phyloP scores from a whole-genome alignment of 1,140 invertebrate genomes.

The Pomacea maculata region DNA sequence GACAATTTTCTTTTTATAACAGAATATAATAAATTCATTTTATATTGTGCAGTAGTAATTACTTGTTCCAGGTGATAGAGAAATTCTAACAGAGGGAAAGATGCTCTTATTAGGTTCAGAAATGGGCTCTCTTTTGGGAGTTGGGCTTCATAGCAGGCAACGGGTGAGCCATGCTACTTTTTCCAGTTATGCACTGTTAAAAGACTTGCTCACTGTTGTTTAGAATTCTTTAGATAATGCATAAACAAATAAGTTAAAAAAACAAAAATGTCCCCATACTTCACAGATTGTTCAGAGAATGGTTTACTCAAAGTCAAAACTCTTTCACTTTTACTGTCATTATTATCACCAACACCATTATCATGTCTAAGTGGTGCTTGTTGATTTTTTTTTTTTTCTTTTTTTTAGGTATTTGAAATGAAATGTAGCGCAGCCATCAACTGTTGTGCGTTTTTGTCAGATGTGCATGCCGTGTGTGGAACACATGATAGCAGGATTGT shows the following conservation, averaged over 20 bases:
- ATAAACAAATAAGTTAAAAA: background rate
- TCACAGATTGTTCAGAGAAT: background rate
- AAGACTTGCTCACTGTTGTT: background rate
- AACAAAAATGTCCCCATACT: background rate
- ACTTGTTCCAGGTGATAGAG: slow-evolving; percentile 66
- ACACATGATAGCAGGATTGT: slow-evolving; percentile 64
- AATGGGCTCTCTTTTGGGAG: slow-evolving; percentile 70
- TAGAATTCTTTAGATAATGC: background rate
- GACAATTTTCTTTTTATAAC: slow-evolving; percentile 4
- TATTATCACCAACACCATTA: background rate
- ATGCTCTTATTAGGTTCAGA: slow-evolving; percentile 74
- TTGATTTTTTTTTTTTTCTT: background rate
- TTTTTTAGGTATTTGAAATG: slow-evolving; percentile 60
- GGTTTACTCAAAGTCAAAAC: background rate
- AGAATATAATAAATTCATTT: background rate
- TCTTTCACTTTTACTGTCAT: background rate
- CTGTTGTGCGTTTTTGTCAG: slow-evolving; percentile 62
- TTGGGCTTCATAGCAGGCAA: slow-evolving; percentile 70
- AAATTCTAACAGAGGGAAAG: slow-evolving; percentile 76
- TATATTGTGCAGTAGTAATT: background rate
- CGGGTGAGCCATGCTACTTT: slow-evolving; percentile 49
- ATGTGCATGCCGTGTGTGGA: slow-evolving; percentile 58
- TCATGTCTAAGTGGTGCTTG: background rate
- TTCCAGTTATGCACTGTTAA: background rate
- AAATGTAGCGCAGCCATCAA: slow-evolving; percentile 67